Percentiles rank a stretch among this genome's conserved stretches.
Evolutionary conservation across 2,888 invertebrate genomes (phyloP).

Genomic region (Acrobasis repandana): DNA sequence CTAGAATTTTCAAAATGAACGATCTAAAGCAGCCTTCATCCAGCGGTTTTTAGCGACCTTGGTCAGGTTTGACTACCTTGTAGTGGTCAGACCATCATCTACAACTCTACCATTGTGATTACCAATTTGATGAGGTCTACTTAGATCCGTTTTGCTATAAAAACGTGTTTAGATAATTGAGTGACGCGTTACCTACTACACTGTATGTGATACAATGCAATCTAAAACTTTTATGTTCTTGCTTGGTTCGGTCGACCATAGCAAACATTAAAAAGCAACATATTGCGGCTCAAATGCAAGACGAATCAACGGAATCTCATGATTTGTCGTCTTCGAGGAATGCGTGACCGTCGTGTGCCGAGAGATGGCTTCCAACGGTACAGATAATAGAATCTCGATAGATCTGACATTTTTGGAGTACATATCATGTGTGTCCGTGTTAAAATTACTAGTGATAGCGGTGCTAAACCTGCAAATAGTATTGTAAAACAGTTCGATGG

Average conservation of each 20-base stretch:
- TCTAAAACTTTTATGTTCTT: too few relatives aligned
- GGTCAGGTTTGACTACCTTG: too few relatives aligned
- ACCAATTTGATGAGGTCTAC: conserved; percentile 9
- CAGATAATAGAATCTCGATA: conserved; percentile 18
- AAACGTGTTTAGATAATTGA: too few relatives aligned
- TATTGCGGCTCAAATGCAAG: conserved; percentile 9
- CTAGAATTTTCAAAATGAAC: too few relatives aligned
- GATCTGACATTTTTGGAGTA: conserved; percentile 10
- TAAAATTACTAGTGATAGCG: not conserved
- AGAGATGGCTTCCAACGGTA: conserved; percentile 7
- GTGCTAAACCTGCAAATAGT: not conserved
- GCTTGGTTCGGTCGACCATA: too few relatives aligned
- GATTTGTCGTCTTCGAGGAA: conserved; percentile 10
- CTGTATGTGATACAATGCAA: too few relatives aligned
- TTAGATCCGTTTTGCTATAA: conserved; percentile 3
- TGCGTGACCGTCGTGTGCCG: conserved; percentile 12
- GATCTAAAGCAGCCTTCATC: not conserved
- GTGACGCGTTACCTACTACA: too few relatives aligned
- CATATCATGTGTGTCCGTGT: not conserved
- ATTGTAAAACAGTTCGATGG: not conserved
- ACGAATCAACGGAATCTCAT: conserved; percentile 6
- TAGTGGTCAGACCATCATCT: too few relatives aligned
- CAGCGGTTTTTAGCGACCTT: not conserved
- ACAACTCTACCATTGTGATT: not conserved
- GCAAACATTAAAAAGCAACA: not conserved